phyloP scores from a whole-genome alignment of 2,113 vertebrate species.

The Osmerus mordax region DNA sequence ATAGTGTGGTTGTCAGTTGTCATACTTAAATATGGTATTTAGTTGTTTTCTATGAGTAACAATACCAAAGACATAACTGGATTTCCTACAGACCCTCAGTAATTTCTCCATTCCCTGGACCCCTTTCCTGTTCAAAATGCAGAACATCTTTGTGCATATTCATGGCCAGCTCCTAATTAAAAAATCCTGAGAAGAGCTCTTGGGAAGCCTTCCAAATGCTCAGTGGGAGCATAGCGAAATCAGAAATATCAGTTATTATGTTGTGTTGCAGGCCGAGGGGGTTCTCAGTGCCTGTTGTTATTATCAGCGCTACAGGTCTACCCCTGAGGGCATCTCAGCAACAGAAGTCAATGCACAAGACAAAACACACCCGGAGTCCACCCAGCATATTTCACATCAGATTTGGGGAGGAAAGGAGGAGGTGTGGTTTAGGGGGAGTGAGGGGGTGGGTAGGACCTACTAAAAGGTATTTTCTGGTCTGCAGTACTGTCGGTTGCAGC shows the following conservation, averaged over 20 bases:
- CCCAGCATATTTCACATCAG: not conserved
- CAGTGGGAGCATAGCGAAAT: conserved; percentile 11
- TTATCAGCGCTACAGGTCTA: not conserved
- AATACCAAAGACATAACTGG: too few relatives aligned
- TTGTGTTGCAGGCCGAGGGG: not conserved
- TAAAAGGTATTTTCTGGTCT: too few relatives aligned
- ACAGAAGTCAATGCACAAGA: not conserved
- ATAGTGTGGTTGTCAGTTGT: too few relatives aligned
- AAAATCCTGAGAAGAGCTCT: conserved; percentile 9
- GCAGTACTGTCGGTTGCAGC: too few relatives aligned
- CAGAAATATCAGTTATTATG: not conserved
- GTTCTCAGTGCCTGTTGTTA: not conserved
- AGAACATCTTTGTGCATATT: conserved; percentile 33
- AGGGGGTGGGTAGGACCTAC: not conserved
- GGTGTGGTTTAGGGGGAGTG: not conserved
- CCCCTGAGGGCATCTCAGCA: not conserved
- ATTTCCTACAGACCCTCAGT: not conserved
- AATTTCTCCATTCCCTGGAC: not conserved
- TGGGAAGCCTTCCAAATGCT: conserved; percentile 13
- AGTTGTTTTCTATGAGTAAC: too few relatives aligned
- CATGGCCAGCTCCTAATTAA: conserved; percentile 25
- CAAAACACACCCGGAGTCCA: not conserved
- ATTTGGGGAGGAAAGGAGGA: not conserved
- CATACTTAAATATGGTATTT: too few relatives aligned
- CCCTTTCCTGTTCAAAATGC: not conserved